Evolutionary conservation across 2,888 invertebrate species (phyloP).

Genomic region (Netelia virgata): DNA sequence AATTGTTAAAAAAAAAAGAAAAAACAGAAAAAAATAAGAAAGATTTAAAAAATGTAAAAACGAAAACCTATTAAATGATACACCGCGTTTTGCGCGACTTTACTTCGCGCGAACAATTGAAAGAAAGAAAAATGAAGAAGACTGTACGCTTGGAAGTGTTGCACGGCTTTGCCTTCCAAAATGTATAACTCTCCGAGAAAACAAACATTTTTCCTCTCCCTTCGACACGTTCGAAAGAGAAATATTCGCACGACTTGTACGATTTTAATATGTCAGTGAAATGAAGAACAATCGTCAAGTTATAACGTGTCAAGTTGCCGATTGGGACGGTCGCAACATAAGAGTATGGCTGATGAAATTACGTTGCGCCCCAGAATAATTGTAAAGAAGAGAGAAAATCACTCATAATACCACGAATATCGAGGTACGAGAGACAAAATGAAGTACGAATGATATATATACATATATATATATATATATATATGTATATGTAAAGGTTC

Average conservation of each 20-base stretch:
- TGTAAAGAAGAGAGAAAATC: conserved; percentile 14
- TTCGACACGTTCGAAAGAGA: conserved; percentile 2
- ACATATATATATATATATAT: conserved; percentile 2
- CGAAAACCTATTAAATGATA: conserved; percentile 17
- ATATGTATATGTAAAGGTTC: conserved; percentile 2
- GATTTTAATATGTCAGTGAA: neutral
- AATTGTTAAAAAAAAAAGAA: conserved; percentile 36
- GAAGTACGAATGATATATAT: conserved; percentile 31
- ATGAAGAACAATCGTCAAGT: conserved; percentile 1
- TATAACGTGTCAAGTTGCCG: conserved; percentile 14
- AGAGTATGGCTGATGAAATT: conserved; percentile 15
- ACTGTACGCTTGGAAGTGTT: conserved; percentile 21
- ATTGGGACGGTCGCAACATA: neutral
- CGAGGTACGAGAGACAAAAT: conserved; percentile 45
- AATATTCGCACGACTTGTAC: neutral
- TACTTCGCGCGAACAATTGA: conserved; percentile 16
- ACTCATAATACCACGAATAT: conserved; percentile 42
- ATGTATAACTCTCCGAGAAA: conserved; percentile 18
- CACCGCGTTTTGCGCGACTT: conserved; percentile 12
- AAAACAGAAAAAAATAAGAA: conserved; percentile 30
- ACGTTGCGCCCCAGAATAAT: conserved; percentile 21
- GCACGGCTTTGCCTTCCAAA: conserved; percentile 38
- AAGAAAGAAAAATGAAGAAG: neutral
- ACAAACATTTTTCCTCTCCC: neutral
- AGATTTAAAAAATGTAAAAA: conserved; percentile 42